Evolutionary conservation across 2,113 vertebrate genomes (phyloP).

Genomic region (Pseudonaja textilis): DNA sequence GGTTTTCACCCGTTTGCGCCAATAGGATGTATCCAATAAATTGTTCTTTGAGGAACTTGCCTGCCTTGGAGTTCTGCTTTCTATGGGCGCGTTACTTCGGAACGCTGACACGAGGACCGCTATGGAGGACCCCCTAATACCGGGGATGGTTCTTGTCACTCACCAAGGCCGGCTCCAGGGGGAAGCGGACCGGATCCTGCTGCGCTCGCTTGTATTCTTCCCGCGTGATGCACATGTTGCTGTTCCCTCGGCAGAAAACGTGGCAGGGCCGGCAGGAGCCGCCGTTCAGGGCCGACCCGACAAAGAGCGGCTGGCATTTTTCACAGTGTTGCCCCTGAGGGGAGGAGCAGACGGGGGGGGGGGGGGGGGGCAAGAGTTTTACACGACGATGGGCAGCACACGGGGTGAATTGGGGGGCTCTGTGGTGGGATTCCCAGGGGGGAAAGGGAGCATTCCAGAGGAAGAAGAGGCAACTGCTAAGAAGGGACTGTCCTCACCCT

Average conservation of each 20-base stretch:
- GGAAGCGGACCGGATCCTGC: conserved; percentile 72
- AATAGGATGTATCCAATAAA: too few relatives aligned
- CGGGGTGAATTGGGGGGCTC: not conserved
- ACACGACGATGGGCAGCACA: accelerated
- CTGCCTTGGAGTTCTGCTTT: too few relatives aligned
- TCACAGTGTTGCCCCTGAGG: conserved; percentile 85
- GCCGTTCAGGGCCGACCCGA: conserved; percentile 83
- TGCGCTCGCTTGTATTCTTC: conserved; percentile 78
- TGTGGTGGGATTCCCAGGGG: not conserved
- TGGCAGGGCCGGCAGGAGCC: conserved; percentile 85
- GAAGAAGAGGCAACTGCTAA: not conserved
- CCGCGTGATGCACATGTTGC: conserved; percentile 80
- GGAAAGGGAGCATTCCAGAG: too few relatives aligned
- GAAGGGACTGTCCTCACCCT: too few relatives aligned
- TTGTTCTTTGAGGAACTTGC: too few relatives aligned
- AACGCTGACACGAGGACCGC: not conserved
- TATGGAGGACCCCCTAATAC: accelerated
- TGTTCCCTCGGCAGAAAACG: conserved; percentile 85
- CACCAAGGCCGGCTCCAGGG: conserved; percentile 77
- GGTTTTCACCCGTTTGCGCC: too few relatives aligned
- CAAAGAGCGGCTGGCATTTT: conserved; percentile 86
- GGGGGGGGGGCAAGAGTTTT: not conserved
- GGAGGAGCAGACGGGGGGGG: not conserved
- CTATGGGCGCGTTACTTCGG: too few relatives aligned
- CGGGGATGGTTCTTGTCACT: conserved; percentile 11